Evolutionary conservation across 2,888 invertebrate species (phyloP), one percentile per base, ranked within the genome.

Genomic region (Syritta pipiens): DNA sequence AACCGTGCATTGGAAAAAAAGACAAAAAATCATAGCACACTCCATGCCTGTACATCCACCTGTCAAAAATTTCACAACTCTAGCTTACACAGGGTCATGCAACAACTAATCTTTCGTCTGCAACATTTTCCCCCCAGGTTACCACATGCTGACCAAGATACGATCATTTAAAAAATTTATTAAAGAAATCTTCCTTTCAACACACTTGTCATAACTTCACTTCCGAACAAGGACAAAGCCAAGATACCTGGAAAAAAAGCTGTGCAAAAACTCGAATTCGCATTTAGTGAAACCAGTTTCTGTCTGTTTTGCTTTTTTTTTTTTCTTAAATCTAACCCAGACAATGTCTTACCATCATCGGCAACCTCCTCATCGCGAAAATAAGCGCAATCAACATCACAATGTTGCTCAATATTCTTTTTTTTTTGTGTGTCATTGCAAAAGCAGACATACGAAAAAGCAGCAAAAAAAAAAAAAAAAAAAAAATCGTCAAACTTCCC

Each of bases 181-280:
- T 20, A 49, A 55, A 44, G 44, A 59, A 63, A 77, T 65, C 60
- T 72, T 67, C 55, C 48, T 72, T 74, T 57, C 62, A 67, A 62
- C 55, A 49, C 72, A 74, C 79, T 79, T 79, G 74, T 74, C 79
- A 67, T 68, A 74, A 79, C 79, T 79, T 79, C 19, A 62, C 48
- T 62, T 60, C 72, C 62, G 67, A 79, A 74, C 79, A 79, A 79
- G 79, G 79, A 79, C 79, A 79, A 74, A 79, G 76, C 57, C 76
- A 59, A 49, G 22, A 63, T 63, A 69, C 57, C 57, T 63, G 55
- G 35, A 55, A 28, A 59, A 19, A 44, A n/a, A n/a, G n/a, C n/a
- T n/a, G n/a, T n/a, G n/a, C n/a, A 20, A 26, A 60, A 20, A 26
- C 10, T 44, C 19, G 1, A 51, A 68, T 62, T 62, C 46, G 42